These are phyloP conservation scores for Anoplius nigerrimus DNA, from an alignment of 2,888 invertebrate species.

Conservation along the genomic window DNA sequence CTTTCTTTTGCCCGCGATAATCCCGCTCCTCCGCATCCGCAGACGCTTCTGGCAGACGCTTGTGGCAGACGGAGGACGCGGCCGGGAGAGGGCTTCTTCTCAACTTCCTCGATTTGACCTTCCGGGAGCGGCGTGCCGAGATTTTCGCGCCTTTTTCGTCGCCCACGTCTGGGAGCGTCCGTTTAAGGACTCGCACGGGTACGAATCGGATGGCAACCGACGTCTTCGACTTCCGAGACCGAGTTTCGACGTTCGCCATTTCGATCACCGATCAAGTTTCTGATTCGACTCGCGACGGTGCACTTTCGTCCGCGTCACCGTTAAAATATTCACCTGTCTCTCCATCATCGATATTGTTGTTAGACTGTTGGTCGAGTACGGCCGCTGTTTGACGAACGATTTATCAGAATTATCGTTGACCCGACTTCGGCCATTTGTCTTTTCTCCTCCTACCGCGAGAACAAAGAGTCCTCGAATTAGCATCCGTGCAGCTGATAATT, in stretches of 20 bases:
- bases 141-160: conserved; percentile 17
- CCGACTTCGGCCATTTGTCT: too few species aligned
- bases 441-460: too few species aligned
- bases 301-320: too few species aligned
- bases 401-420: too few species aligned
- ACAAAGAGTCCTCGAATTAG: too few species aligned
- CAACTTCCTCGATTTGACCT: conserved; percentile 60
- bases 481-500: too few species aligned
- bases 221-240: neutral
- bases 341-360: too few species aligned
- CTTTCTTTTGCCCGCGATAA: conserved; percentile 36
- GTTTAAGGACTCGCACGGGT: too few species aligned
- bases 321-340: too few species aligned
- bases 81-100: conserved; percentile 54
- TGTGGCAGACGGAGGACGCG: conserved; percentile 53
- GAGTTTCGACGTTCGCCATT: conserved; percentile 6
- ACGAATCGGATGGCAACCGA: neutral
- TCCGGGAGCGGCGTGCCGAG: conserved; percentile 35
- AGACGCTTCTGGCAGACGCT: conserved; percentile 49
- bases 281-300: neutral
- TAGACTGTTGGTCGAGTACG: too few species aligned
- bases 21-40: conserved; percentile 23
- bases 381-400: too few species aligned
- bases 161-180: too few species aligned
- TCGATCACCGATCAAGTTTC: neutral